Conservation (phyloP, 1,140 invertebrate species). For the Trypoxylus dichotomus region DNA sequence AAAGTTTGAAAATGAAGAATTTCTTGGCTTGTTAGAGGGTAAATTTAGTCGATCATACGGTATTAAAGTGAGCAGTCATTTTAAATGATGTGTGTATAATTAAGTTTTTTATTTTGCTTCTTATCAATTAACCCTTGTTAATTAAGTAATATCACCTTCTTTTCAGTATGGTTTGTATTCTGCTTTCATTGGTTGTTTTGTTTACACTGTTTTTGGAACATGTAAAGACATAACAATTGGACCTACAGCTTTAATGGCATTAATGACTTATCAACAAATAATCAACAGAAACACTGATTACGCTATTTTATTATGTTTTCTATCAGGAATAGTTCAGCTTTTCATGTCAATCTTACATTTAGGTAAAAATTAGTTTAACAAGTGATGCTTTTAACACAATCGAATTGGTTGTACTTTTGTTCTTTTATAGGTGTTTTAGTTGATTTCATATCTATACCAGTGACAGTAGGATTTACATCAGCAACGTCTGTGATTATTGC, state of each 20-base stretch:
- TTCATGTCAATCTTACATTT: slow-evolving; percentile 82
- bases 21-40: too few species aligned
- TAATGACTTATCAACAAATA: slow-evolving; percentile 79
- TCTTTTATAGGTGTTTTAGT: slow-evolving; percentile 83
- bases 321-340: slow-evolving; percentile 80
- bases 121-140: too few species aligned
- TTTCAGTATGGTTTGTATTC: slow-evolving; percentile 89
- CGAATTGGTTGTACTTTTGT: not conserved
- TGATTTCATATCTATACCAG: slow-evolving; percentile 92
- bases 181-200: slow-evolving; percentile 87
- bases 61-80: too few species aligned
- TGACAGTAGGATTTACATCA: slow-evolving; percentile 91
- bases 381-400: not conserved
- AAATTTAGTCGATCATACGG: too few species aligned
- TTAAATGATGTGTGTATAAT: too few species aligned
- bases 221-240: slow-evolving; percentile 91
- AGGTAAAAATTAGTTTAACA: slow-evolving; percentile 54
- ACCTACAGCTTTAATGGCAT: slow-evolving; percentile 79
- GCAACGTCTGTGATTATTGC: slow-evolving; percentile 92
- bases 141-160: slow-evolving; percentile 26
- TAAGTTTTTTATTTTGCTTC: too few species aligned
- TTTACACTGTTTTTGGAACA: slow-evolving; percentile 88
- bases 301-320: slow-evolving; percentile 81
- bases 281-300: slow-evolving; percentile 71
- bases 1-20: too few species aligned